Conservation (phyloP, 1,140 invertebrate species). For the Musca domestica region DNA sequence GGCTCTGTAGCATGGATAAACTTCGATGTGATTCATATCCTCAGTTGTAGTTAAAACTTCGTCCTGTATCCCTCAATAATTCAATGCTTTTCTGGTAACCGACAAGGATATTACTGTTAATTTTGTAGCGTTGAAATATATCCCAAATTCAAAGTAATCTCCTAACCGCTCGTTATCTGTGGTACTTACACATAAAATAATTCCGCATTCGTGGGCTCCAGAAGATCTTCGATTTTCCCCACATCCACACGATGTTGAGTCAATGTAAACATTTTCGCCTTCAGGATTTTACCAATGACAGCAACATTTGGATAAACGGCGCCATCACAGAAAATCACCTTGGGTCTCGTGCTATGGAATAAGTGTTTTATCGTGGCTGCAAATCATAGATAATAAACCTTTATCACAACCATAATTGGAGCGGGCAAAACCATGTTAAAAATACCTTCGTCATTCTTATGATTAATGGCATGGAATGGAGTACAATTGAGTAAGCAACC, state of each 20-base stretch:
- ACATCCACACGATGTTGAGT: slow-evolving; percentile 41
- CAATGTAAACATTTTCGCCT: slow-evolving; percentile 41
- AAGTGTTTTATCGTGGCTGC: slow-evolving; percentile 45
- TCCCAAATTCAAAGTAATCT: too few species aligned
- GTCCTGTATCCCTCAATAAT: too few species aligned
- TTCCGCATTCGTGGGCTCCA: slow-evolving; percentile 43
- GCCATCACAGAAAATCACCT: slow-evolving; percentile 49
- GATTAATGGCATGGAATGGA: slow-evolving; percentile 44
- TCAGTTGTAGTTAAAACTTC: too few species aligned
- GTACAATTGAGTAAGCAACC: slow-evolving; percentile 48
- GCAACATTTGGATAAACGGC: slow-evolving; percentile 36
- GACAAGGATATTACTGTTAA: too few species aligned
- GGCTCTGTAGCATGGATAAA: too few species aligned
- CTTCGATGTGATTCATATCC: too few species aligned
- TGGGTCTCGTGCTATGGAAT: slow-evolving; percentile 44
- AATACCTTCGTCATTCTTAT: slow-evolving; percentile 27
- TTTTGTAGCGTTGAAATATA: too few species aligned
- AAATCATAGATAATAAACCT: background rate
- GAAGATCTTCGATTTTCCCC: slow-evolving; percentile 42
- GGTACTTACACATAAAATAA: slow-evolving; percentile 40
- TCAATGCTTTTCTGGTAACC: too few species aligned
- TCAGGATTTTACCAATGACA: slow-evolving; percentile 38
- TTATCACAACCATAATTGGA: background rate
- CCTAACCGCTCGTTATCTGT: background rate
- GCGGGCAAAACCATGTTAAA: background rate